Conservation (phyloP, 2,888 invertebrate genomes). For the Hypercompe scribonia region DNA sequence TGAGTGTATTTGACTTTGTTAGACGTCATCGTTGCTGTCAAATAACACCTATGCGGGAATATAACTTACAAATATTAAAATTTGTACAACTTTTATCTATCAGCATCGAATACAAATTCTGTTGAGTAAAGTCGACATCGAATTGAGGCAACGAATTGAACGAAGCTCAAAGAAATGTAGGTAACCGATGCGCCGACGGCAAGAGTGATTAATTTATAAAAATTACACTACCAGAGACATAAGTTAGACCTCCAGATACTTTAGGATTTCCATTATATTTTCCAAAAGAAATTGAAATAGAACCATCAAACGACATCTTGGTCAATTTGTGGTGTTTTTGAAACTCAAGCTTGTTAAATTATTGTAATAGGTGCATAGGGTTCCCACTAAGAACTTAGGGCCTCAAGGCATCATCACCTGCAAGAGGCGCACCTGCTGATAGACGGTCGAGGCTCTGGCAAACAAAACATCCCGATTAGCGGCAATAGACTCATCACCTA, state of each 20-base stretch:
- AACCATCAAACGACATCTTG: too few relatives aligned
- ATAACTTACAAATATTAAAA: neutral
- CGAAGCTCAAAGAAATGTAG: too few relatives aligned
- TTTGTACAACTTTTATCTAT: neutral
- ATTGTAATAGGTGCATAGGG: too few relatives aligned
- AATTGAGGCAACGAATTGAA: neutral
- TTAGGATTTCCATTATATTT: neutral
- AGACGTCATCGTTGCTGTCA: neutral
- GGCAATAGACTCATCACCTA: too few relatives aligned
- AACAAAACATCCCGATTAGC: too few relatives aligned
- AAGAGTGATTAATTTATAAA: neutral
- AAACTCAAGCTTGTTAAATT: neutral
- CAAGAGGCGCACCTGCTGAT: too few relatives aligned
- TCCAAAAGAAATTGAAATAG: neutral
- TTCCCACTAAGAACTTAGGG: too few relatives aligned
- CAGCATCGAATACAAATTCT: neutral
- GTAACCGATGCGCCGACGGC: neutral
- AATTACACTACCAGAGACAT: neutral
- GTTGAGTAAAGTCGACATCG: neutral
- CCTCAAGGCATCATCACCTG: too few relatives aligned
- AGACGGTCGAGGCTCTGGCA: too few relatives aligned
- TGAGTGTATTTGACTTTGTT: neutral
- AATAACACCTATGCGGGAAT: neutral
- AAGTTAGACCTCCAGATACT: neutral
- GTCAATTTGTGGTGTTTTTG: neutral